Base-by-base conservation (phyloP, 2,888 invertebrate species). In the Cephus rjabovi region DNA sequence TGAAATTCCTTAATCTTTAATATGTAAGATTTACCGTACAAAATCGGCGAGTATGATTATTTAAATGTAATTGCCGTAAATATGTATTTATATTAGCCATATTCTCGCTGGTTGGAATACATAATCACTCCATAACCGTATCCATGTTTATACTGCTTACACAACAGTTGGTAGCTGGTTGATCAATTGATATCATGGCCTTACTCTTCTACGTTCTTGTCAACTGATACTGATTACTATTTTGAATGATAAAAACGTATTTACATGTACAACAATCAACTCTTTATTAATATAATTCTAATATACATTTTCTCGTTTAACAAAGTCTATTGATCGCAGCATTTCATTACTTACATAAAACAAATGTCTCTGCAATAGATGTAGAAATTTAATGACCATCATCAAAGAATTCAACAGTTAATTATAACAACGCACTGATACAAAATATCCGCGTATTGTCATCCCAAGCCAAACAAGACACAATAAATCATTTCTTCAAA, bases 321-420 rank as follows among this genome's bases (percentile, higher is more conserved):
- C 69, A 30, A 69, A 34, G 35, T 77, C 35, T 77, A 31, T 69
- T 34, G 68, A 77, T 77, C 71, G 56, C 73, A 35, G n/a, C n/a
- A 56, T 30, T 34, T 73, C 15, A 34, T 37, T 68, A 68, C 71
- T 30, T 12, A 15, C 40, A 68, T 76, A 75, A 23, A 71, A 30
- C 70, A 75, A 34, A 34, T 73, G 73, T 76, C 31, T 78, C 40
- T 75, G 34, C n/a, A 76, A 78, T 78, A 78, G 34, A 78, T 78
- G 34, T 78, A 73, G 78, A 40, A 77, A 79, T 69, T 74, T 3
- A 73, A 35, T 69, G 69, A 71, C 79, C 71, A 35, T 75, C 34
- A 75, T n/a, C 69, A 81, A 79, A 78, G 79, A 81, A 79, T 77
- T 82, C 75, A 80, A 81, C 74, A 69, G 12, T 74, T 15, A 30